Percentiles rank a stretch among this genome's conserved stretches.
phyloP scores from a whole-genome alignment of 2,888 invertebrate species.

The Cheilosia soror region DNA sequence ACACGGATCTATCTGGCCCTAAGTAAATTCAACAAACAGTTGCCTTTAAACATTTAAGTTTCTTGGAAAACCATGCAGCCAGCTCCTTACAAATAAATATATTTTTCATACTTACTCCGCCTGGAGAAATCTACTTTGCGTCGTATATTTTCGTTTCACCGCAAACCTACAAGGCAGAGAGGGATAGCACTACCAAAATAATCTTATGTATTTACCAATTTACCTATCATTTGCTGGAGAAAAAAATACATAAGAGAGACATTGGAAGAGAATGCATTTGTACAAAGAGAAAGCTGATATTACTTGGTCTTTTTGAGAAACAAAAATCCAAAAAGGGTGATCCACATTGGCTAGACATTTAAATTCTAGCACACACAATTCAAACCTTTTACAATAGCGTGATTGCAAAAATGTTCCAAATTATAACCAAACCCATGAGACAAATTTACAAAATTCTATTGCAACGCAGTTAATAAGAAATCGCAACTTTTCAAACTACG shows the following conservation, averaged over 20 bases:
- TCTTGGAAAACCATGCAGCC: no score
- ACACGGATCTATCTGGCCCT: no score
- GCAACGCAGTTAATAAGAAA: background rate
- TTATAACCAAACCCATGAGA: background rate
- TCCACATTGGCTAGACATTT: background rate
- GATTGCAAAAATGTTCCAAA: background rate
- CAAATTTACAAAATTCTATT: background rate
- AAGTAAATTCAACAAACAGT: no score
- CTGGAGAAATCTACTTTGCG: constrained; percentile 72
- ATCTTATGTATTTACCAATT: constrained; percentile 48
- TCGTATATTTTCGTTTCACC: constrained; percentile 59
- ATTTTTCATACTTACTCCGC: constrained; percentile 18
- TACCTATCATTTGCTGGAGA: constrained; percentile 26
- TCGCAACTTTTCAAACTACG: background rate
- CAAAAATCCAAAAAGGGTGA: constrained; percentile 38
- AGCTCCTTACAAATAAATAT: no score
- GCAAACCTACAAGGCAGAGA: background rate
- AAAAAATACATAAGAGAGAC: constrained; percentile 13
- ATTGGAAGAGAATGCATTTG: background rate
- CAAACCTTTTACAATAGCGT: no score
- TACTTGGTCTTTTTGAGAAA: constrained; percentile 38
- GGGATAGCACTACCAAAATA: constrained; percentile 49
- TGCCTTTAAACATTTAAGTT: no score
- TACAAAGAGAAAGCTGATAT: constrained; percentile 22
- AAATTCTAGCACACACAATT: background rate